Base-by-base conservation (phyloP, 2,113 vertebrate species). In the Oceanites oceanicus region DNA sequence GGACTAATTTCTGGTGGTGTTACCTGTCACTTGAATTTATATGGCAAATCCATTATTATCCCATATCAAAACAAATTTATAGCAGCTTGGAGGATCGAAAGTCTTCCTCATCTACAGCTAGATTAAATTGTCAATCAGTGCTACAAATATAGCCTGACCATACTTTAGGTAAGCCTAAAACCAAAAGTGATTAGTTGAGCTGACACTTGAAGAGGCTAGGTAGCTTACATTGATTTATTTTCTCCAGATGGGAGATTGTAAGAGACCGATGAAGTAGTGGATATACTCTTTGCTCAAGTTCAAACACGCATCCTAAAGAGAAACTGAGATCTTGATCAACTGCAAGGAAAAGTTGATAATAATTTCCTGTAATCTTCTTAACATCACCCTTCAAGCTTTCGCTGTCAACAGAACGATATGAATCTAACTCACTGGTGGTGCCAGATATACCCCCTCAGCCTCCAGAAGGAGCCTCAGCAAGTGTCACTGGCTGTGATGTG, bases 111-210 rank as follows among this genome's bases (percentile, higher is more conserved):
- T 75, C 63, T 63, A 3, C 67, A 74, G 59, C 59, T 83, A 81
- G 73, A 97, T 93, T 55, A 77, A 91, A 61, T 72, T 95, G 73
- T 89, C 88, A 86, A 34, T 44, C 82, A 71, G 67, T 30, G 84
- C 82, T 88, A 15, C 77, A 82, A 38, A 73, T 58, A 9, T 5
- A 92, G 71, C 79, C 61, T 86, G 40, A 55, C 50, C 50, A 62
- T 68, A 40, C 76, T 63, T 12, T 42, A 91, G 72, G 59, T 63
- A 36, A 80, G 59, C 11, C 86, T 81, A 71, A 74, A 81, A 22
- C 72, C 68, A 40, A 6, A n/a, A 91, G 79, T 2, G 32, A 75
- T 93, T 26, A 71, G 65, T 23, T 67, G 88, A 75, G 83, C 30
- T 91, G 91, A 68, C 61, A 9, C 11, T 86, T 70, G 65, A 82